A percentile compares a stretch with the other conserved stretches of the same genome.
phyloP scores from a whole-genome alignment of 2,113 vertebrate species.

The Tursiops truncatus region DNA sequence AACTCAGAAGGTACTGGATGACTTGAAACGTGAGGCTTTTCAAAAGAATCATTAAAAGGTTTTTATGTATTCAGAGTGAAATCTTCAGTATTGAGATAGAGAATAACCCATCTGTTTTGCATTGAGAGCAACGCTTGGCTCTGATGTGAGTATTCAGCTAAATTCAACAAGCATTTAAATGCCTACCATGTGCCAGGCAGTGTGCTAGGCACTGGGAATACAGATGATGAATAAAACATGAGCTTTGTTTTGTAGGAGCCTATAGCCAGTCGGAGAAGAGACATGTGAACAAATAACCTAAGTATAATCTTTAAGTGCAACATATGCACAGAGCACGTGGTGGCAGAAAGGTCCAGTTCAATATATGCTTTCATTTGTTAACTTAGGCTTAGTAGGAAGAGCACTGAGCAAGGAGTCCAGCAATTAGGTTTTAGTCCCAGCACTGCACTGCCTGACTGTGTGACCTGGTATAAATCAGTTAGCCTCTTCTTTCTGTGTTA shows the following conservation, averaged over 20 bases:
- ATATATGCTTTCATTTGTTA: neutral
- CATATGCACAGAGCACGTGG: neutral
- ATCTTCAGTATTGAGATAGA: neutral
- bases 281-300: neutral
- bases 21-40: conserved; percentile 4
- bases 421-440: neutral
- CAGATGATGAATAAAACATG: neutral
- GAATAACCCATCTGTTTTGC: conserved; percentile 3
- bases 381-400: neutral
- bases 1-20: neutral
- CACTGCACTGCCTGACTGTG: neutral
- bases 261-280: neutral
- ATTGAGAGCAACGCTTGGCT: neutral
- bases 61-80: conserved; percentile 31
- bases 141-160: neutral
- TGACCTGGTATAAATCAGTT: neutral
- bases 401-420: neutral
- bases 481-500: neutral
- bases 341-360: neutral
- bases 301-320: neutral
- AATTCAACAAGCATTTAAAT: neutral
- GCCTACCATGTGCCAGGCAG: neutral
- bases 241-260: neutral
- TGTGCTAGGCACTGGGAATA: neutral
- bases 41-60: neutral